Evolutionary conservation across 2,113 vertebrate species (phyloP), one percentile per base, ranked within the genome.

Genomic region (Chionomys nivalis): DNA sequence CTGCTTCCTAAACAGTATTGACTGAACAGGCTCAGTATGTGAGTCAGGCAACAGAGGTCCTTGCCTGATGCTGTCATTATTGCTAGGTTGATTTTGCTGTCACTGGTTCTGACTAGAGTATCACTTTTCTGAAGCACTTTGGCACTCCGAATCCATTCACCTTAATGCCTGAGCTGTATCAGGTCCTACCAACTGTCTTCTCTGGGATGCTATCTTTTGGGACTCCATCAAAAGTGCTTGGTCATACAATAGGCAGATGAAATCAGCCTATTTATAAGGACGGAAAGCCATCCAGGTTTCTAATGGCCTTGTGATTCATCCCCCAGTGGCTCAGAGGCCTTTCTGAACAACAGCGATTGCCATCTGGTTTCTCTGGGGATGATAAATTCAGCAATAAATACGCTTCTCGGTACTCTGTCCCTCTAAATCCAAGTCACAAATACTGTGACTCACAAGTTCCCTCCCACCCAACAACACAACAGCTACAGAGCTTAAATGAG

Each of bases 331-430:
- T 97, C 97, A 92, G 87, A 97, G 93, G 95, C 42, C 97, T 96
- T 92, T 87, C 96, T 95, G 98, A 95, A 98, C 96, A 86, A 83
- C 36, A 55, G 96, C 31, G 65, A 95, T 93, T 88, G 96, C 97
- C 98, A 85, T 82, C 0, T 95, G 83, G 98, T 97, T 97, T 97
- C 97, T 97, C 70, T 17, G 94, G 81, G 97, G 95, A 98, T 95
- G 98, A 98, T 90, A 98, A 98, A 98, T 98, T 96, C 96, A 83
- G 94, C 28, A 93, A 96, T 98, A 98, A 98, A 98, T 97, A 98
- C 5, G 78, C 94, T 94, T 97, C 81, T 83, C 23, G 70, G 87
- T 95, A 79, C 94, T 93, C 96, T 90, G 3, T 92, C 96, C 98
- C 96, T 95, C 97, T 96, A 94, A 98, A 97, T 39, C 49, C 85